Percentiles rank a stretch among this genome's conserved stretches.
phyloP scores from a whole-genome alignment of 2,888 invertebrate species.

The Leptinotarsa peninsularis region DNA sequence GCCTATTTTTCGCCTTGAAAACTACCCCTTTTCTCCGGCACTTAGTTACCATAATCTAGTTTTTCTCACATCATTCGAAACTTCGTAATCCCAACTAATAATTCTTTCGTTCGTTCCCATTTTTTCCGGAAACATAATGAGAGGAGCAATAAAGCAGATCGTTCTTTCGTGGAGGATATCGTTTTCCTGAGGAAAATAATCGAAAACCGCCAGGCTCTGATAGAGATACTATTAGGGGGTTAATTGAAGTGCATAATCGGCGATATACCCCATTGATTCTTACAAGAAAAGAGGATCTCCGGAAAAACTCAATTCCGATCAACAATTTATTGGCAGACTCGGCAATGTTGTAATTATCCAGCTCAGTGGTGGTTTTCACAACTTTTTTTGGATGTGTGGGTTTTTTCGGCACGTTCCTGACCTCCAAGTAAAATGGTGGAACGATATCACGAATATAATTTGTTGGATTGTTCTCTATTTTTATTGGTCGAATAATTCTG shows the following conservation, averaged over 20 bases:
- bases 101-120: neutral
- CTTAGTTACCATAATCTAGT: no score
- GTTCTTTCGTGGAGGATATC: neutral
- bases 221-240: constrained; percentile 1
- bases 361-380: neutral
- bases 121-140: constrained; percentile 13
- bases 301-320: constrained; percentile 10
- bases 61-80: no score
- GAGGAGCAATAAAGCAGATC: constrained; percentile 3
- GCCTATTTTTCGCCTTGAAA: no score
- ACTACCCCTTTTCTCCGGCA: no score
- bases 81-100: neutral
- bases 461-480: no score
- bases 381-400: neutral
- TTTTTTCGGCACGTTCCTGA: neutral
- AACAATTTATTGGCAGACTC: constrained; percentile 2
- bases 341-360: neutral
- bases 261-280: neutral
- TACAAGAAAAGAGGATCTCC: neutral
- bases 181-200: neutral
- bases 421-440: neutral
- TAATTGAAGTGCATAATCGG: constrained; percentile 10
- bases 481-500: no score
- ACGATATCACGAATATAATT: no score
- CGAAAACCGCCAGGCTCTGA: constrained; percentile 3